Evolutionary conservation across 1,140 invertebrate genomes (phyloP), one percentile per base, ranked within the genome.

Genomic region (Camponotus pennsylvanicus): DNA sequence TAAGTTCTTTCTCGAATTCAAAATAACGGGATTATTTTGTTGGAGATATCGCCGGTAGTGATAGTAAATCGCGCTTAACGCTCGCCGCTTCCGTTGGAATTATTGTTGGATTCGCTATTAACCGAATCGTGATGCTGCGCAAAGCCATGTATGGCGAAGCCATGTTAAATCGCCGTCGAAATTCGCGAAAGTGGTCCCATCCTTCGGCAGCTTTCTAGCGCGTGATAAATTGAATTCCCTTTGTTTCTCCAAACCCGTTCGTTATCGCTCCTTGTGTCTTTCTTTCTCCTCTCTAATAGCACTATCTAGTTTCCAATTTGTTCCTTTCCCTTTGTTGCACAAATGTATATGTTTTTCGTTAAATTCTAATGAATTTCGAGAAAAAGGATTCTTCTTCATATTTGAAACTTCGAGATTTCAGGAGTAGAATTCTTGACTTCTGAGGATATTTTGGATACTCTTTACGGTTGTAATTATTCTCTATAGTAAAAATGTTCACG

Each of bases 101-200:
- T 80, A 80, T 80, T 80, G 77, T 80, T 55, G 63, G 64, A 40
- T 55, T 55, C 64, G 5, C 77, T 64, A 55, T 69, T 69, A 69
- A 80, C 63, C 32, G 63, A 18, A n/a, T 55, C 13, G 77, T 34
- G 37, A 80, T 57, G 55, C 63, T 52, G 4, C 52, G 34, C 63
- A 52, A 21, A 80, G 8, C 45, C 32, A 27, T 80, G 37, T 57
- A 80, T 27, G 45, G 42, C 13, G 45, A 27, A 27, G 27, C 27
- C 32, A 32, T 34, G 27, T 77, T 9, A 45, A 55, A 79, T 69
- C 45, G 45, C 40, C 77, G 63, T 69, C 40, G 63, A 64, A 67
- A 80, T 69, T 32, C 34, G 13, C 63, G 21, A 80, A 69, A 80
- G 42, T 67, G 42, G 63, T 34, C 34, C 64, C 55, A 57, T 40